These are phyloP conservation scores for Tetramorium parvispinum DNA, from an alignment of 1,140 invertebrate genomes.

Conservation along the genomic window DNA sequence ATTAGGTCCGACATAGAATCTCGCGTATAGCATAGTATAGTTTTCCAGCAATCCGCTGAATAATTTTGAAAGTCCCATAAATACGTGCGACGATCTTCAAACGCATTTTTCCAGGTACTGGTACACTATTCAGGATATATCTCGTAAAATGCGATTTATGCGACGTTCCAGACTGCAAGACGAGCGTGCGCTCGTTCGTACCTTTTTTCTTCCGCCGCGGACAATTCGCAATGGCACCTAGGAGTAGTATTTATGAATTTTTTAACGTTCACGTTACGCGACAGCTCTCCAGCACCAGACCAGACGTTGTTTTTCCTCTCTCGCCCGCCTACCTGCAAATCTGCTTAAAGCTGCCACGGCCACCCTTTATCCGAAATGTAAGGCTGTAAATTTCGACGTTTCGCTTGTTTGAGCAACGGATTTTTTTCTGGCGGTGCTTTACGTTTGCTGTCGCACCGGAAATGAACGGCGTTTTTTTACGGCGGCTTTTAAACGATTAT, in stretches of 20 bases:
- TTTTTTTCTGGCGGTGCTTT: constrained; percentile 81
- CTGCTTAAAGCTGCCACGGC: constrained; percentile 80
- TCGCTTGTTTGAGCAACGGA: constrained; percentile 82
- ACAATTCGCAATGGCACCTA: constrained; percentile 62
- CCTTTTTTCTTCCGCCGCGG: constrained; percentile 47
- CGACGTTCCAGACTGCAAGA: constrained; percentile 59
- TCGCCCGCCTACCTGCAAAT: constrained; percentile 73
- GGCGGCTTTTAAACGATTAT: constrained; percentile 66
- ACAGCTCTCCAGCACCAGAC: constrained; percentile 27
- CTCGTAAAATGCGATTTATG: constrained; percentile 61
- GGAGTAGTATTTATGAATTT: constrained; percentile 63
- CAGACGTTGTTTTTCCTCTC: constrained; percentile 29
- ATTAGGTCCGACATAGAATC: neutral
- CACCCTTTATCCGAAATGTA: constrained; percentile 80
- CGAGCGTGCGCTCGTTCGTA: constrained; percentile 43
- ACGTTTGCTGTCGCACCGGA: constrained; percentile 76
- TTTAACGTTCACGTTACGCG: constrained; percentile 56
- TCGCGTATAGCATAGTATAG: neutral
- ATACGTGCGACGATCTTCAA: constrained; percentile 52
- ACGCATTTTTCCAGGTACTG: constrained; percentile 40
- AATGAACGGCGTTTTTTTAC: constrained; percentile 79
- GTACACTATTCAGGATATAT: constrained; percentile 63
- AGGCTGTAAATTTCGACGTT: constrained; percentile 83
- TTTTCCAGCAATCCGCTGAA: constrained; percentile 37
- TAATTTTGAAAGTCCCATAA: constrained; percentile 46